Base-by-base conservation (phyloP, 2,113 vertebrate species). In the Cyprinodon tularosa region DNA sequence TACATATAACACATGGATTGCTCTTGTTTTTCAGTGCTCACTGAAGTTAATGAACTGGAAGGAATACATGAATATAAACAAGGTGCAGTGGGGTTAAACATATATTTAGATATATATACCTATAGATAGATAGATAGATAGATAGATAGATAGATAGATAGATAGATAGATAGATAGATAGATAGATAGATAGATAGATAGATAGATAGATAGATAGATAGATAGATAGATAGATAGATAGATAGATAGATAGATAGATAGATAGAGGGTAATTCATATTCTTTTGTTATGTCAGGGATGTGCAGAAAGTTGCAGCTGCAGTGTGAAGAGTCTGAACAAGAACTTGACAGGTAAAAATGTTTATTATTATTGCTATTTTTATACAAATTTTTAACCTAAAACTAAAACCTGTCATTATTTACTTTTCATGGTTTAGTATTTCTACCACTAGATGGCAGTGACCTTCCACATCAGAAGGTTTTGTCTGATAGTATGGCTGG, bases 311-410 rank as follows among this genome's bases (percentile, higher is more conserved):
- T 94, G 68, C 88, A 93, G 84, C 83, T 93, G 69, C 92, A 93
- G 76, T 94, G 81, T 81, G 87, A 91, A 20, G 91, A 93, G 69
- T 82, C 87, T 57, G 90, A 92, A 74, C 83, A 88, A 44, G 91
- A 93, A 6, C 72, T 53, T 53, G 57, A 62, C 69, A 93, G 88
- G 94, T 95, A 67, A 84, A 71, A 39, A 2, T 47, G 53, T n/a
- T 57, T 42, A 6, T 42, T 42, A 6, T 42, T 42, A 6, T 42
- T 42, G 1, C 42, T 6, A 9, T 42, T 42, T 42, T 6, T 6
- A 42, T 6, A 36, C 10, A 9, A 15, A 57, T 15, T 17, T 17
- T 15, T 2, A 20, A 15, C 15, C 13, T 57, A 3, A 15, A 14
- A 57, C 4, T 17, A 15, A n/a, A 11, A 40, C 4, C 20, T 12